Evolutionary conservation across 1,140 invertebrate species (phyloP), one percentile per base, ranked within the genome.

Genomic region (Sinella curviseta): DNA sequence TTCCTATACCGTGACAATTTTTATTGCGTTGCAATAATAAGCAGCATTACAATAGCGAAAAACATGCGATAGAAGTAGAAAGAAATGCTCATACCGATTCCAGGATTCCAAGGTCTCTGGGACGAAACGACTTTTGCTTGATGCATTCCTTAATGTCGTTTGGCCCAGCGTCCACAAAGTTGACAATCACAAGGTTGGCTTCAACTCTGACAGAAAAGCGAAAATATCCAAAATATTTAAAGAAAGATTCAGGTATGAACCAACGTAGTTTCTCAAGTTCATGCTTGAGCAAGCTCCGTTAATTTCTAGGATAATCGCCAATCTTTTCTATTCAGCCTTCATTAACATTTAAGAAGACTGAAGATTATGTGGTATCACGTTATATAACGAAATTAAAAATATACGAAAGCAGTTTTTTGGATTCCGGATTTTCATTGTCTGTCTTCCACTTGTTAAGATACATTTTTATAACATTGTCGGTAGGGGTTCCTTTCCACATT

Each of bases 71-170:
- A 48, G 20, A 48, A 48, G 39, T 48, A 48, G 8, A 48, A 48
- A 48, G 39, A 70, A 70, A 8, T 70, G 20, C 8, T 70, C 65
- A 31, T 70, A 70, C 65, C 65, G 65, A 70, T n/a, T 70, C 65
- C 30, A 70, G n/a, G 31, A 70, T 70, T 31, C 65, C 65, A 70
- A 70, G 65, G 65, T 70, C 65, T 33, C 31, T 8, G 2, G 26
- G 65, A 8, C 30, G 8, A 70, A 60, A 60, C 8, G 57, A 16
- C 24, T 33, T 3, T 24, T 70, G 4, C 8, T 70, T 8, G 31
- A 70, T 31, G 31, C 8, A 70, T 30, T 30, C 28, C 24, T 70
- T 30, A 33, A 70, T 70, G 8, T 70, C 65, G 30, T 30, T 70
- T 31, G 65, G 65, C 31, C 65, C 65, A 70, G n/a, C 65, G 24